phyloP scores from a whole-genome alignment of 2,113 vertebrate genomes.

The Tiliqua scincoides region DNA sequence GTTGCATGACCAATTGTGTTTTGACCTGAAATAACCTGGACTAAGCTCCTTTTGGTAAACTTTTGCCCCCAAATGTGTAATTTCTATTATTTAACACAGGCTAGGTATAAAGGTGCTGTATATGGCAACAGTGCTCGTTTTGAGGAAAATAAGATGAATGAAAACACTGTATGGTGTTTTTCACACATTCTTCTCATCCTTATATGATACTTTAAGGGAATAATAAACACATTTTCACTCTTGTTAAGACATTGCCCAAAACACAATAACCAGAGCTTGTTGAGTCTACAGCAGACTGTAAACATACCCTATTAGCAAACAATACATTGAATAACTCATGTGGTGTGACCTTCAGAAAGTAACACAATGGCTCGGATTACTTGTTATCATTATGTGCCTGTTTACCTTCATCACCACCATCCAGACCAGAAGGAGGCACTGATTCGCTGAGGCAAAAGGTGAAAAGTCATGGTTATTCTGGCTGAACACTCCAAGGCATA shows the following conservation, averaged over 20 bases:
- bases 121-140: slow-evolving; percentile 15
- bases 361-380: slow-evolving; percentile 62
- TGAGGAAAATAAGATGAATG: slow-evolving; percentile 18
- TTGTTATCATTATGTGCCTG: slow-evolving; percentile 65
- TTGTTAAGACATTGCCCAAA: slow-evolving; percentile 63
- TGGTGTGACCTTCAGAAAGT: slow-evolving; percentile 69
- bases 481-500: background rate
- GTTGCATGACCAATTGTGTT: slow-evolving; percentile 7
- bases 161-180: slow-evolving; percentile 25
- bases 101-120: slow-evolving; percentile 17
- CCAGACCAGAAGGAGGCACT: slow-evolving; percentile 40
- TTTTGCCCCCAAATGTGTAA: background rate
- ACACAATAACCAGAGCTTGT: slow-evolving; percentile 68
- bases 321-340: slow-evolving; percentile 52
- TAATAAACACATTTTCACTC: slow-evolving; percentile 42
- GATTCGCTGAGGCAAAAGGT: background rate
- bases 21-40: slow-evolving; percentile 1
- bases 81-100: background rate
- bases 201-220: slow-evolving; percentile 35
- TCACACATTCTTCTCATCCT: background rate
- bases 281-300: slow-evolving; percentile 66
- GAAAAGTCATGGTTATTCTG: background rate
- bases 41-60: background rate
- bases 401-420: slow-evolving; percentile 58
- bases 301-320: slow-evolving; percentile 63